Base-by-base conservation (phyloP, 2,888 invertebrate species). In the Phortica magna region DNA sequence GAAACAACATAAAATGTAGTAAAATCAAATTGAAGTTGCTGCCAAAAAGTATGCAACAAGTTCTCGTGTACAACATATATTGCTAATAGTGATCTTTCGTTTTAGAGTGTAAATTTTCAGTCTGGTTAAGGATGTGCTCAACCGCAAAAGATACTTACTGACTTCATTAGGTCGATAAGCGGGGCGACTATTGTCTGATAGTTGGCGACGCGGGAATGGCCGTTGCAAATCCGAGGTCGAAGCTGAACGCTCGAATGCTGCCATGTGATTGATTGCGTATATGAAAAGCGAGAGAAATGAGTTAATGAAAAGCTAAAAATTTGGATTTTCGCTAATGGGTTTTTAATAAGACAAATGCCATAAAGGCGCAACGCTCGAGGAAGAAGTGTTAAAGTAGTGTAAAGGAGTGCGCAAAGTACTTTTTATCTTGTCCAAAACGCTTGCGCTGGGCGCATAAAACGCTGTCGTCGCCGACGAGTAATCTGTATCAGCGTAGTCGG, bases 131-230 rank as follows among this genome's bases (percentile, higher is more conserved):
- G 55, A 55, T 17, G 17, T n/a, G 17, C 14, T 68, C 43, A 14
- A 55, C 42, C 22, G 39, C 17, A 55, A n/a, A 31, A 12, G 22
- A 84, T 91, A 92, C 92, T 92, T 92, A 93, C 93, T 91, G 89
- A 92, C 92, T 92, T 93, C 94, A 93, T 95, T 95, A 88, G 95
- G 94, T 85, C 94, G 94, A 83, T 94, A 93, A 87, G 92, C 92
- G 55, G 90, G 85, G 2, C 94, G 94, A 78, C 94, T 93, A 77
- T 80, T 82, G 80, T 91, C 84, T 76, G 80, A 82, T 67, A 81
- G 83, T 80, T 89, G 89, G 19, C 89, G 90, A 75, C 91, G 89
- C 74, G 83, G 83, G 76, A 86, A 84, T 75, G 89, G 90, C 78
- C 88, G 85, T 75, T 87, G 83, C 78, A 91, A 84, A 77, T 91